phyloP scores from a whole-genome alignment of 2,113 vertebrate species.

The Mormoops blainvillei region DNA sequence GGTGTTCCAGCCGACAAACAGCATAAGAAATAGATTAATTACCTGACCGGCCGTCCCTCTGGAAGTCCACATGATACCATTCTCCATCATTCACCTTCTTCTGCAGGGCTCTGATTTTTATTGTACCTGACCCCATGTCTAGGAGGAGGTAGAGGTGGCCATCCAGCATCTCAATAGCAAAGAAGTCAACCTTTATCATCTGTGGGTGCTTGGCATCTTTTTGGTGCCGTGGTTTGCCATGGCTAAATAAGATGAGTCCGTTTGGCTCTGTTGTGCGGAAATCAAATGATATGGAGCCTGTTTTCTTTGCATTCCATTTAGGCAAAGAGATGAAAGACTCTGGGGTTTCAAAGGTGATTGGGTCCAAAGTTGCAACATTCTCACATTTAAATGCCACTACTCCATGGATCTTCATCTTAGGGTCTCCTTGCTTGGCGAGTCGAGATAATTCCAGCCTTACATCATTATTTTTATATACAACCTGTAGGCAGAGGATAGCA shows the following conservation, averaged over 20 bases:
- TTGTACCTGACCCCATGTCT: constrained; percentile 98
- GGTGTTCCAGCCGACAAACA: fast-evolving
- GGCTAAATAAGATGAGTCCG: constrained; percentile 96
- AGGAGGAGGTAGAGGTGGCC: constrained; percentile 95
- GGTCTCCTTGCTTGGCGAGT: constrained; percentile 93
- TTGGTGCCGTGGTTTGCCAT: constrained; percentile 93
- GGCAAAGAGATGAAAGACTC: constrained; percentile 95
- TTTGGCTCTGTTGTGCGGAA: constrained; percentile 98
- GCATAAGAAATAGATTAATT: constrained; percentile 34
- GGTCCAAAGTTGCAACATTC: constrained; percentile 96
- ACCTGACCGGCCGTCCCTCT: constrained; percentile 97
- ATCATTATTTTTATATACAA: constrained; percentile 99
- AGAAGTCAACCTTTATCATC: constrained; percentile 96
- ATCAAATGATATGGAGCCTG: constrained; percentile 98
- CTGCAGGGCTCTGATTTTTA: constrained; percentile 93
- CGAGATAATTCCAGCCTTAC: constrained; percentile 95
- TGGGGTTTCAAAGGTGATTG: constrained; percentile 97
- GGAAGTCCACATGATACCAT: constrained; percentile 99
- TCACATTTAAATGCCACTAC: constrained; percentile 98
- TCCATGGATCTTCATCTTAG: constrained; percentile 97
- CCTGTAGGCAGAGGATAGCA: constrained; percentile 81
- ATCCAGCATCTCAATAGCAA: constrained; percentile 98
- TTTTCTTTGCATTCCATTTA: constrained; percentile 99
- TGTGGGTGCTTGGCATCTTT: constrained; percentile 94
- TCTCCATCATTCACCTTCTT: constrained; percentile 99